Evolutionary conservation across 1,140 invertebrate genomes (phyloP).

Genomic region (Drosophila jambulina): DNA sequence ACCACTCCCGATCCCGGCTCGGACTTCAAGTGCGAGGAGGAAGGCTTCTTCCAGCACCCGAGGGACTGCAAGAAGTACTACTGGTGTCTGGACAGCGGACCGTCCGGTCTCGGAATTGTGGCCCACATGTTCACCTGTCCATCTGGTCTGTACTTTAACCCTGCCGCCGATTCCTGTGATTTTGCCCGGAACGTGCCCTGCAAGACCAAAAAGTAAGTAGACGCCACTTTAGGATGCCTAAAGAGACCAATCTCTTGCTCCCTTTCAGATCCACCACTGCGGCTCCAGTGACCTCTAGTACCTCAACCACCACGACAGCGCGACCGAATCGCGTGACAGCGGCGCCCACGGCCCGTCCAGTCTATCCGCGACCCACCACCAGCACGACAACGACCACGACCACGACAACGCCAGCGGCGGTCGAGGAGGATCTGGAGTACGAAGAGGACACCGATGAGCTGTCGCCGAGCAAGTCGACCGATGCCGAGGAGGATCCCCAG

Average conservation of each 20-base stretch:
- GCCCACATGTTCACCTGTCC: slow-evolving; percentile 97
- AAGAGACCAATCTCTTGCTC: slow-evolving; percentile 11
- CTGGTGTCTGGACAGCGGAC: slow-evolving; percentile 96
- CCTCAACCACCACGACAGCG: slow-evolving; percentile 70
- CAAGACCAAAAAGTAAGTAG: slow-evolving; percentile 86
- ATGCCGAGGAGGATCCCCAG: slow-evolving; percentile 91
- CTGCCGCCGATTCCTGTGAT: slow-evolving; percentile 95
- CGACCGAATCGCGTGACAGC: slow-evolving; percentile 72
- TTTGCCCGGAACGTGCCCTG: slow-evolving; percentile 95
- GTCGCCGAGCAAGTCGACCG: slow-evolving; percentile 73
- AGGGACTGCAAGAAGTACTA: slow-evolving; percentile 97
- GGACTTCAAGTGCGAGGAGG: slow-evolving; percentile 96
- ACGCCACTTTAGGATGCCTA: slow-evolving; percentile 19
- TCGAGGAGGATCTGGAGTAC: slow-evolving; percentile 88
- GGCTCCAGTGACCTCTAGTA: slow-evolving; percentile 85
- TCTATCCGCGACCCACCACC: slow-evolving; percentile 83
- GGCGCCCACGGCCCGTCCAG: slow-evolving; percentile 56
- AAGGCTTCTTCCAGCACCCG: slow-evolving; percentile 97
- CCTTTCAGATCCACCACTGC: slow-evolving; percentile 85
- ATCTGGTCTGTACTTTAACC: slow-evolving; percentile 96
- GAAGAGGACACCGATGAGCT: slow-evolving; percentile 88
- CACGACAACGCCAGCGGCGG: slow-evolving; percentile 71
- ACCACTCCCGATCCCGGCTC: slow-evolving; percentile 95
- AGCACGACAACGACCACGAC: slow-evolving; percentile 80
- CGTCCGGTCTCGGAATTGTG: slow-evolving; percentile 94